These are phyloP conservation scores for Halictus rubicundus DNA, from an alignment of 1,140 invertebrate species.

Conservation along the genomic window DNA sequence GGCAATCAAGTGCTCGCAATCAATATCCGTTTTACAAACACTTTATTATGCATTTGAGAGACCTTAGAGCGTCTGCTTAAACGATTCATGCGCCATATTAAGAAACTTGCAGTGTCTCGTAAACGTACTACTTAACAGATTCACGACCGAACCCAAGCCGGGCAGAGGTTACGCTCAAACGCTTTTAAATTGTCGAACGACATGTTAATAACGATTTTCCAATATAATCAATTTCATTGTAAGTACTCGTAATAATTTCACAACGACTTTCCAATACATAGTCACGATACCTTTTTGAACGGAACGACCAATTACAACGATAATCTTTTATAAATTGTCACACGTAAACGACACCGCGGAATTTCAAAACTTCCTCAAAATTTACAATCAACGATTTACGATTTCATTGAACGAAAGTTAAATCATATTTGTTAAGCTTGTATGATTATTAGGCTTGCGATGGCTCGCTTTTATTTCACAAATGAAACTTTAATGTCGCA, in stretches of 20 bases:
- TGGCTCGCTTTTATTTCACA: too few species aligned
- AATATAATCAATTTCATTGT: too few species aligned
- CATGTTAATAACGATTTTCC: not conserved
- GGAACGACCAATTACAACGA: too few species aligned
- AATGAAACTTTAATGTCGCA: too few species aligned
- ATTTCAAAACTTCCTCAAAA: too few species aligned
- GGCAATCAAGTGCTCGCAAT: not conserved
- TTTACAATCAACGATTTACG: too few species aligned
- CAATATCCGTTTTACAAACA: slow-evolving; percentile 1
- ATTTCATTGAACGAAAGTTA: too few species aligned
- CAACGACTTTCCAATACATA: not conserved
- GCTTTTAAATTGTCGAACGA: not conserved
- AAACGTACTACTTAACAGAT: not conserved
- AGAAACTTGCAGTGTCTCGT: not conserved
- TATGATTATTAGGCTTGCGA: too few species aligned
- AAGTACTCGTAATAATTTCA: not conserved
- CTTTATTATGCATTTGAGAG: slow-evolving; percentile 1
- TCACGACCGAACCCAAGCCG: not conserved
- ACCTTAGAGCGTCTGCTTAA: not conserved
- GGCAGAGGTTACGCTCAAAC: not conserved
- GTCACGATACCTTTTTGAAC: too few species aligned
- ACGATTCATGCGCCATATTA: not conserved
- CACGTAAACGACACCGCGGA: too few species aligned
- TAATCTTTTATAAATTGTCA: too few species aligned
- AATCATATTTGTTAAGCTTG: too few species aligned